Evolutionary conservation across 2,113 vertebrate species (phyloP).

Genomic region (Onychostruthus taczanowskii): DNA sequence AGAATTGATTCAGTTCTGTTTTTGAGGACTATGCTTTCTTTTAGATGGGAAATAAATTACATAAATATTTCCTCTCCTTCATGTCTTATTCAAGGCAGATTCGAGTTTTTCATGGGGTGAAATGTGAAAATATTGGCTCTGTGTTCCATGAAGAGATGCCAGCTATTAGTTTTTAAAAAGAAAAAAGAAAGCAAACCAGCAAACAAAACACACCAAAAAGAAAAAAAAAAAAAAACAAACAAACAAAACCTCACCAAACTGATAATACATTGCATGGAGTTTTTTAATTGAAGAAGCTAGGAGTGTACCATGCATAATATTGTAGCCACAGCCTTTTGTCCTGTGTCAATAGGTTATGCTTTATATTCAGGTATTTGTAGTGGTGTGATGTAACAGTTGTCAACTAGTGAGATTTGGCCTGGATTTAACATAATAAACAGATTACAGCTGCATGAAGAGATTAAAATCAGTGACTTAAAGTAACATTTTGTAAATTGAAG

Average conservation of each 20-base stretch:
- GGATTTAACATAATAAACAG: conserved; percentile 11
- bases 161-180: neutral
- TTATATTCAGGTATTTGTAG: neutral
- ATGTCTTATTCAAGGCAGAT: neutral
- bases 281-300: neutral
- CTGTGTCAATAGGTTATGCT: neutral
- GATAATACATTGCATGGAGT: neutral
- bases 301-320: neutral
- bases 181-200: neutral
- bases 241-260: neutral
- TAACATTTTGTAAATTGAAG: neutral
- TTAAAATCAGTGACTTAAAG: neutral
- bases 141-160: neutral
- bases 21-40: neutral
- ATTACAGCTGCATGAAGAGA: neutral
- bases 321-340: neutral
- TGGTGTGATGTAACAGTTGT: neutral
- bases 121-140: neutral
- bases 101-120: neutral
- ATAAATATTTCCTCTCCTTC: neutral
- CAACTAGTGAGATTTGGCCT: neutral
- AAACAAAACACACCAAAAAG: neutral
- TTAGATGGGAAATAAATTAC: neutral
- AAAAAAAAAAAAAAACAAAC: neutral
- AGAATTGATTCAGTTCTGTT: neutral